Evolutionary conservation across 2,797 vertebrate genomes (phyloP), one percentile per base, ranked within the genome.

Genomic region (Protosalanx chinensis): DNA sequence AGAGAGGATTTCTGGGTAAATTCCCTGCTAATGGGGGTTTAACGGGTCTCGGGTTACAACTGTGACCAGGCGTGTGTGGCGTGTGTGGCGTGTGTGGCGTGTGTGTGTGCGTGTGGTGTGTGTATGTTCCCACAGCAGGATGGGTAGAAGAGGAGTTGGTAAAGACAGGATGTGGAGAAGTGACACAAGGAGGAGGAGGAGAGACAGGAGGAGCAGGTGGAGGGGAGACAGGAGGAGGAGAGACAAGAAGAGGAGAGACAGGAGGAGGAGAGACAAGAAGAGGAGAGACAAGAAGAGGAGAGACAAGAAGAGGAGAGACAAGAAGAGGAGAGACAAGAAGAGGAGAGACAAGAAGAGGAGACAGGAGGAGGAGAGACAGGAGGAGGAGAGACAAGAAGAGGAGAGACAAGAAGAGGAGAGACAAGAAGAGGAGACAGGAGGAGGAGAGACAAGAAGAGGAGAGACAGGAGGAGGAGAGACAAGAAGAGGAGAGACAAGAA

Each of bases 21-120:
- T 90, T 89, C 89, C 90, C 81, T 80, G 80, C 86, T 90, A 91
- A 90, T 88, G 88, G 81, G 85, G 83, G 79, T 89, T 90, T 89
- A 86, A 90, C 88, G 88, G 85, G 87, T 90, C 88, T 86, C 85
- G 86, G 84, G 86, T 89, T 88, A 68, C 32, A 51, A 23, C 51
- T 30, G 67, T 61, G 12, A 27, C 29, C 20, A 8, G 23, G 23
- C 23, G 59, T 61, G 59, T 60, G 65, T 79, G 46, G 4, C 6
- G 13, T 57, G 46, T 53, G 70, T 15, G 30, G 7, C 15, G 51
- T 53, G 51, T 53, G 49, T 51, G n/a, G n/a, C n/a, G n/a, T n/a
- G n/a, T n/a, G n/a, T n/a, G n/a, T n/a, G n/a, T n/a, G n/a, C n/a
- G n/a, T n/a, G n/a, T n/a, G n/a, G n/a, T n/a, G 15, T 66, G 49